Conservation (phyloP, 2,113 vertebrate species). For the Cinclus mexicanus region DNA sequence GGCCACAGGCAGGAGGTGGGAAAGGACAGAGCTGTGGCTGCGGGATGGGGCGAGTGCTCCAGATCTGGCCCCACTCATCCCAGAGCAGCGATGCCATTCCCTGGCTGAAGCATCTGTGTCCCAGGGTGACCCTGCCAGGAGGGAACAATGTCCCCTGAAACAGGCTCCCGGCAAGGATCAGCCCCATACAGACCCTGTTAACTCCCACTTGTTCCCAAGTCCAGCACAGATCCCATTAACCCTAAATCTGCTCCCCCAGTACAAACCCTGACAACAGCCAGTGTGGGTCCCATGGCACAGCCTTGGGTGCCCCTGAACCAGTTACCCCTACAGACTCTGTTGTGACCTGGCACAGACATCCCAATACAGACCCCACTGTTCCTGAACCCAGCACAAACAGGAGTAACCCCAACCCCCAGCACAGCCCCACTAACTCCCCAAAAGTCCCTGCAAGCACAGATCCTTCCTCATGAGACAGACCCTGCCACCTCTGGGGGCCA, state of each 20-base stretch:
- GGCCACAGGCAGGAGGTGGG: rapidly evolving
- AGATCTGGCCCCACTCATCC: not conserved
- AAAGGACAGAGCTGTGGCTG: not conserved
- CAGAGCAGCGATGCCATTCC: not conserved
- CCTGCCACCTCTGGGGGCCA: rapidly evolving
- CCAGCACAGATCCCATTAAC: not conserved
- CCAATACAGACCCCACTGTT: not conserved
- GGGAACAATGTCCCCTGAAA: not conserved
- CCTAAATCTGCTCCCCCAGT: not conserved
- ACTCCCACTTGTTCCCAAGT: not conserved
- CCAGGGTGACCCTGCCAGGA: not conserved
- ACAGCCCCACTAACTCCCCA: not conserved
- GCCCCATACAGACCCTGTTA: not conserved
- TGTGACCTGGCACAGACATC: not conserved
- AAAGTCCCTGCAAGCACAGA: not conserved
- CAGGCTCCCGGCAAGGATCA: rapidly evolving
- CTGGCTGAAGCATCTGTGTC: not conserved
- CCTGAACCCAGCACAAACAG: not conserved
- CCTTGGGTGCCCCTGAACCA: not conserved
- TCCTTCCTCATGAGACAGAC: not conserved
- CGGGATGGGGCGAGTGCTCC: rapidly evolving
- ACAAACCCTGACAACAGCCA: not conserved
- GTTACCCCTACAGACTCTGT: not conserved
- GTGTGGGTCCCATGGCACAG: rapidly evolving
- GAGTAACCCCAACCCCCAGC: not conserved